phyloP scores from a whole-genome alignment of 1,140 invertebrate species.

The Psix sp. region DNA sequence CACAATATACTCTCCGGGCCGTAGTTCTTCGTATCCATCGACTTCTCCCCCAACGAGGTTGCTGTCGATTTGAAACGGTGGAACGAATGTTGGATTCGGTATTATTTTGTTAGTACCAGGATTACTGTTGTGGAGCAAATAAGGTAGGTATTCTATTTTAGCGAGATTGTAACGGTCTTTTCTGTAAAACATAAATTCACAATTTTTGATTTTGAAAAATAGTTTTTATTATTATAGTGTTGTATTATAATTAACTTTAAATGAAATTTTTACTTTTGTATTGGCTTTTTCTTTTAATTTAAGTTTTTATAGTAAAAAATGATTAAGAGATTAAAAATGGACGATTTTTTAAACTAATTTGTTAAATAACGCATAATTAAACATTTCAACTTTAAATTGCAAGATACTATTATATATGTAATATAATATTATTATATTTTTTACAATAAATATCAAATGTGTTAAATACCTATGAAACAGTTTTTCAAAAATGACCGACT shows the following conservation, averaged over 20 bases:
- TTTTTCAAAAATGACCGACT: conserved; percentile 86
- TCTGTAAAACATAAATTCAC: conserved; percentile 69
- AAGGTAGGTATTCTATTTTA: conserved; percentile 90
- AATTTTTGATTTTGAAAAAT: neutral
- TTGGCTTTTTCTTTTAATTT: too few species aligned
- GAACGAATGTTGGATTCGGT: conserved; percentile 84
- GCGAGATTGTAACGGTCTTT: conserved; percentile 95
- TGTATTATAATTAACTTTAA: too few species aligned
- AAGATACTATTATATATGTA: too few species aligned
- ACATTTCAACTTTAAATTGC: neutral
- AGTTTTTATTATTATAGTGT: too few species aligned
- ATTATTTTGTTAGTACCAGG: conserved; percentile 87
- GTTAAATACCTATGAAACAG: conserved; percentile 86
- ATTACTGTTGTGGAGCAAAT: conserved; percentile 89
- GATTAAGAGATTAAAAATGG: too few species aligned
- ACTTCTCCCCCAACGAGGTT: conserved; percentile 91
- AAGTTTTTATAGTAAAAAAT: too few species aligned
- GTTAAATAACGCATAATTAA: too few species aligned
- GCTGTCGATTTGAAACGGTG: conserved; percentile 83
- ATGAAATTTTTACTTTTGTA: too few species aligned
- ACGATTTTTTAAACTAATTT: too few species aligned
- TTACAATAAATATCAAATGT: neutral
- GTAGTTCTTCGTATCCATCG: conserved; percentile 88
- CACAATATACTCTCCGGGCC: conserved; percentile 89
- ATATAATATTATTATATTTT: conserved; percentile 11